phyloP scores from a whole-genome alignment of 2,888 invertebrate genomes.

The Lasioglossum calceatum region DNA sequence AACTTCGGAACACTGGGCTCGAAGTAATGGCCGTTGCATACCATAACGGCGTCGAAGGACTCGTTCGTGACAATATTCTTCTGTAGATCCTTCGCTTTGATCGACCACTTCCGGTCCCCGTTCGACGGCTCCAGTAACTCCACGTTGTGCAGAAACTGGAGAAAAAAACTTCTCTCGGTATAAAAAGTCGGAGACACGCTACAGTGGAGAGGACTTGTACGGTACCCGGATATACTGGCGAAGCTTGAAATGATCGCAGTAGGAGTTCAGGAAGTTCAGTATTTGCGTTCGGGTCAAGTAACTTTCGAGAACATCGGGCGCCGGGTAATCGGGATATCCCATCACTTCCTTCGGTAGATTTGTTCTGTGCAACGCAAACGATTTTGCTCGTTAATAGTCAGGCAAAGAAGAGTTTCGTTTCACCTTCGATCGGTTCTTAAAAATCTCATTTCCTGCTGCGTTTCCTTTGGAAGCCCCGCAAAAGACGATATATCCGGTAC shows the following conservation, averaged over 20 bases:
- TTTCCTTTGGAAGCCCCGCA: not conserved
- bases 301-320: slow-evolving; percentile 89
- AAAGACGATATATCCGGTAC: not conserved
- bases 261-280: slow-evolving; percentile 89
- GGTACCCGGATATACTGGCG: slow-evolving; percentile 88
- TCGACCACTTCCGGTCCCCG: slow-evolving; percentile 76
- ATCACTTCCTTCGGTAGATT: slow-evolving; percentile 97
- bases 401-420: not conserved
- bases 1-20: slow-evolving; percentile 85
- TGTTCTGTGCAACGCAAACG: slow-evolving; percentile 86
- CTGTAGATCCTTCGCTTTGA: slow-evolving; percentile 79
- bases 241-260: slow-evolving; percentile 89
- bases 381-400: not conserved
- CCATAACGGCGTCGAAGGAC: slow-evolving; percentile 83
- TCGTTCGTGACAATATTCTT: slow-evolving; percentile 71
- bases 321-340: slow-evolving; percentile 95
- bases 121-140: slow-evolving; percentile 74
- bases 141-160: slow-evolving; percentile 80
- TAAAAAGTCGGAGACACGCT: not conserved
- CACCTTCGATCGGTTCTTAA: not conserved
- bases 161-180: not conserved
- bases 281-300: slow-evolving; percentile 91
- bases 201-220: slow-evolving; percentile 20
- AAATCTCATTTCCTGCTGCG: not conserved
- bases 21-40: slow-evolving; percentile 86